Evolutionary conservation across 2,797 vertebrate genomes (phyloP), one percentile per base, ranked within the genome.

Genomic region (Cyprinella venusta): DNA sequence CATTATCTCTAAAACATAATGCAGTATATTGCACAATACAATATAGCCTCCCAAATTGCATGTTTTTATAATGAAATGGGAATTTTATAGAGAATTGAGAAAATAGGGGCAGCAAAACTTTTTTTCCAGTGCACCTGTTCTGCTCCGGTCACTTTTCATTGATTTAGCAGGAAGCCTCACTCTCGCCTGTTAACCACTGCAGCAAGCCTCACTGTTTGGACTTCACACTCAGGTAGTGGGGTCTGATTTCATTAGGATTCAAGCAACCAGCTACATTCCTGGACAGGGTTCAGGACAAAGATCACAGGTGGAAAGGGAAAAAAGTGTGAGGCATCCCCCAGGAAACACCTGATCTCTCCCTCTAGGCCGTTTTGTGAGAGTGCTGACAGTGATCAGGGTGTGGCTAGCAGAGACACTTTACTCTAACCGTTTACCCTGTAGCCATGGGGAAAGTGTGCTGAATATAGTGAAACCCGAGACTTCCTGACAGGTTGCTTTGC

Each of bases 311-410:
- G 85, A 74, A 61, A 19, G 18, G 30, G 54, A 48, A 50, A 50
- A 68, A 45, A 65, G n/a, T 38, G 61, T 72, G 18, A 65, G 4
- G n/a, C 75, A 85, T 90, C 79, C 81, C 85, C 83, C 42, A 52
- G 30, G 86, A 86, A 90, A 89, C 91, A 86, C 92, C 90, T 86
- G 79, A 80, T 52, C 56, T 87, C 16, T 85, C 80, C 54, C 61
- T 76, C 81, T 54, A 59, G 78, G 64, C 80, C 52, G 1, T 85
- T 88, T 90, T 80, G 87, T 89, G 87, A 87, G 77, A 26, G 24
- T 86, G 86, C 70, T 79, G 83, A 90, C 86, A 82, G 74, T 75
- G 74, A n/a, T 30, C 19, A 52, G 91, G 91, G 90, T 52, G 89
- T 90, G 86, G 91, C 75, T 64, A 59, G 48, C 38, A 21, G 69